Evolutionary conservation across 1,140 invertebrate species (phyloP), one percentile per base, ranked within the genome.

Genomic region (Trinorchestia longiramus): DNA sequence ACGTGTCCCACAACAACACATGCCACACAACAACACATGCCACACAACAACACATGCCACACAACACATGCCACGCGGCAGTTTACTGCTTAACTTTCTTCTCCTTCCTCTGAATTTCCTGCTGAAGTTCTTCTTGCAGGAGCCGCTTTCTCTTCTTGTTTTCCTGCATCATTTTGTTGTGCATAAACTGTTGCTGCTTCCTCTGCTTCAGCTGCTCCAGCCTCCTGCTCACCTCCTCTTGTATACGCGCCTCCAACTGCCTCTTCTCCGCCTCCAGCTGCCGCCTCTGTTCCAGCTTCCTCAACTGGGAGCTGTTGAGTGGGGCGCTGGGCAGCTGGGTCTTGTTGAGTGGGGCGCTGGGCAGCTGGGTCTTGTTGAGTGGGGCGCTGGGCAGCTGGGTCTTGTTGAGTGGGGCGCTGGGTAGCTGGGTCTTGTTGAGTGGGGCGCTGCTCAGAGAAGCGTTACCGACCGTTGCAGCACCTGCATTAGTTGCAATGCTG

Each of bases 81-180:
- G 42, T 36, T 91, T 41, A 91, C 88, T 91, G 88, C 88, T 91
- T 91, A 23, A 91, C 43, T 28, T 91, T 91, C 88, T 91, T 91
- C 88, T 91, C 88, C 88, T 91, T 91, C 88, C 88, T 91, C 41
- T 42, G 41, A 41, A 43, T 23, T 41, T 91, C 88, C 88, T 91
- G 88, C 19, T 91, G 4, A 23, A 42, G 88, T 41, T 23, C 43
- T 41, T 91, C 88, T 41, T 91, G 19, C 41, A 91, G 88, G 19
- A 91, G 41, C 28, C 88, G 88, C 88, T 91, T 91, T 42, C 88
- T 42, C 88, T 91, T 91, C 41, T 91, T 91, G 28, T 91, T 23
- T 41, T 91, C 88, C 88, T 91, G 88, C 88, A 42, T 0, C 88
- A 91, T 42, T 28, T 91, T 91, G 43, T 91, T 91, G 28, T 42